These are phyloP conservation scores for Pagrus major DNA, from an alignment of 2,113 vertebrate genomes.

Conservation along the genomic window DNA sequence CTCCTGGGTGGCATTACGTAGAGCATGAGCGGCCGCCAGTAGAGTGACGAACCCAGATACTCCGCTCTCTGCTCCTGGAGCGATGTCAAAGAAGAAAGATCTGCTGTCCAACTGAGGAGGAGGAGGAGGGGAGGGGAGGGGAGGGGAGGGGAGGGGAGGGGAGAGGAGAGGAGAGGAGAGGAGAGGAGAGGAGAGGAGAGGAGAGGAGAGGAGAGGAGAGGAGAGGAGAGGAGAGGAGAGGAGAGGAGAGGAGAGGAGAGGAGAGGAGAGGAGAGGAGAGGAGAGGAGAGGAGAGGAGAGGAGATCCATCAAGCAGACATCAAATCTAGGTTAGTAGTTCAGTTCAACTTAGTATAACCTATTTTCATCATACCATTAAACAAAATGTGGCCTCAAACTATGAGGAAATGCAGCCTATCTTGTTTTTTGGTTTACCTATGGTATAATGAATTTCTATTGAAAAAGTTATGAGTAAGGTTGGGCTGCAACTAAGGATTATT, in stretches of 20 bases:
- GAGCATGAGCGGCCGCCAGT: slow-evolving; percentile 90
- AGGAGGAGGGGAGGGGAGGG: no score
- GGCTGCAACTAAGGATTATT: background rate
- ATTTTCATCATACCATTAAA: slow-evolving; percentile 2
- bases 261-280: background rate
- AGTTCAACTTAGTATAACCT: background rate
- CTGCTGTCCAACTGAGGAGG: slow-evolving; percentile 89
- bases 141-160: background rate
- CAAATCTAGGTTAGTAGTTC: background rate
- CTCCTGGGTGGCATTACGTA: slow-evolving; percentile 78
- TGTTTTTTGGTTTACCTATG: background rate
- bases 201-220: background rate
- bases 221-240: background rate
- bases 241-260: no score
- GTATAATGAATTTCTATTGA: background rate
- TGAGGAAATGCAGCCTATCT: background rate
- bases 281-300: background rate
- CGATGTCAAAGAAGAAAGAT: slow-evolving; percentile 95
- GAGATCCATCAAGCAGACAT: background rate
- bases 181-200: no score
- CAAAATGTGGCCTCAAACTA: background rate
- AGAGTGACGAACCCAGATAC: slow-evolving; percentile 90
- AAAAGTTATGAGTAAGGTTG: background rate
- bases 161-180: background rate
- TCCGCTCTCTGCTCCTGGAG: slow-evolving; percentile 88